A percentile compares a stretch with the other conserved stretches of the same genome.
Conservation (phyloP, 2,113 vertebrate genomes). For the Chroicocephalus ridibundus region DNA sequence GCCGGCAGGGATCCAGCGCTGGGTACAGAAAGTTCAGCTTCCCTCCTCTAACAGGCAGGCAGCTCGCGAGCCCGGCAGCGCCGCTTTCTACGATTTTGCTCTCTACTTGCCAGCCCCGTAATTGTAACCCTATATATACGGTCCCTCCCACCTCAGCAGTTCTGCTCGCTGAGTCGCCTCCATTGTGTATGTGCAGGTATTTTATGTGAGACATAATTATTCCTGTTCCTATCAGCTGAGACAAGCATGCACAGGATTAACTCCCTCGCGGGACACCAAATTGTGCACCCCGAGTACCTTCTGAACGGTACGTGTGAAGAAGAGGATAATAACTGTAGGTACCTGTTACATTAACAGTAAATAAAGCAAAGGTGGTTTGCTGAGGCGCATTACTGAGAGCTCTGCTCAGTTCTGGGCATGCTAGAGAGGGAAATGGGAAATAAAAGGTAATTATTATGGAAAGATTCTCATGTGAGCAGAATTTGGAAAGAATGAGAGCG, state of each 20-base stretch:
- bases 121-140: neutral
- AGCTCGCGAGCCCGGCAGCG: neutral
- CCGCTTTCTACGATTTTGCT: neutral
- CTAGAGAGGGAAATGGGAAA: neutral
- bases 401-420: neutral
- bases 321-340: neutral
- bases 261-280: neutral
- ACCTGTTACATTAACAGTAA: neutral
- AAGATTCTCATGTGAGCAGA: neutral
- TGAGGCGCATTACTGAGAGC: neutral
- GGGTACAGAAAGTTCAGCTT: neutral
- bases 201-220: neutral
- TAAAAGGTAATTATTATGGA: neutral
- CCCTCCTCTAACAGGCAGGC: neutral
- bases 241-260: neutral
- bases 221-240: neutral
- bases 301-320: fast-evolving
- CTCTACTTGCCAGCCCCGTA: neutral
- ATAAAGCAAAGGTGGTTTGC: neutral
- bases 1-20: neutral
- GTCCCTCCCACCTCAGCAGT: conserved; percentile 6
- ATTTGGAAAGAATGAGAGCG: neutral
- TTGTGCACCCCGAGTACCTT: neutral
- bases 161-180: neutral
- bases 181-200: neutral